These are phyloP conservation scores for Aradus depressus DNA, from an alignment of 2,888 invertebrate species.

Conservation along the genomic window DNA sequence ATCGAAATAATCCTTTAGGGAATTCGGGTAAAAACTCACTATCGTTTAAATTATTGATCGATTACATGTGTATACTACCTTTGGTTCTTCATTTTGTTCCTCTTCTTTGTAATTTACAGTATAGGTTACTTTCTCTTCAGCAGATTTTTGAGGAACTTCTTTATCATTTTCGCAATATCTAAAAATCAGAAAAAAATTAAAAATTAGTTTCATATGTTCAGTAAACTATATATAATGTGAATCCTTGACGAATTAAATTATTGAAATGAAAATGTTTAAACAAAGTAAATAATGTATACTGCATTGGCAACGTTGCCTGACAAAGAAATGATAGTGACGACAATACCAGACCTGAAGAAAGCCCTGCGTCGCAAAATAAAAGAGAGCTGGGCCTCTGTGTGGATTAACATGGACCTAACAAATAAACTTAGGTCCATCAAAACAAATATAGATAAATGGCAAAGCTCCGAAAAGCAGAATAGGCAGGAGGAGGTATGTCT, in stretches of 20 bases:
- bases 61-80: slow-evolving; percentile 11
- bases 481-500: too few species aligned
- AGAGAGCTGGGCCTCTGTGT: too few species aligned
- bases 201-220: neutral
- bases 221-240: neutral
- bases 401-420: too few species aligned
- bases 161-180: slow-evolving; percentile 26
- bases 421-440: too few species aligned
- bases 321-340: too few species aligned
- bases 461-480: too few species aligned
- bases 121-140: slow-evolving; percentile 25
- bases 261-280: too few species aligned
- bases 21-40: neutral
- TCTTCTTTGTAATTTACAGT: slow-evolving; percentile 27
- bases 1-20: slow-evolving; percentile 7
- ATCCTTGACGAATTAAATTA: neutral
- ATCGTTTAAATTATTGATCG: neutral
- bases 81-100: slow-evolving; percentile 20
- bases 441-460: too few species aligned
- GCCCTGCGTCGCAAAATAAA: too few species aligned
- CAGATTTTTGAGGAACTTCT: slow-evolving; percentile 16
- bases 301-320: neutral
- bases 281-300: neutral
- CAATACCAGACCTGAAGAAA: too few species aligned
- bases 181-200: slow-evolving; percentile 5